A percentile compares a stretch with the other conserved stretches of the same genome.
These are phyloP conservation scores for Rutilus rutilus DNA, from an alignment of 2,113 vertebrate genomes.

Conservation along the genomic window DNA sequence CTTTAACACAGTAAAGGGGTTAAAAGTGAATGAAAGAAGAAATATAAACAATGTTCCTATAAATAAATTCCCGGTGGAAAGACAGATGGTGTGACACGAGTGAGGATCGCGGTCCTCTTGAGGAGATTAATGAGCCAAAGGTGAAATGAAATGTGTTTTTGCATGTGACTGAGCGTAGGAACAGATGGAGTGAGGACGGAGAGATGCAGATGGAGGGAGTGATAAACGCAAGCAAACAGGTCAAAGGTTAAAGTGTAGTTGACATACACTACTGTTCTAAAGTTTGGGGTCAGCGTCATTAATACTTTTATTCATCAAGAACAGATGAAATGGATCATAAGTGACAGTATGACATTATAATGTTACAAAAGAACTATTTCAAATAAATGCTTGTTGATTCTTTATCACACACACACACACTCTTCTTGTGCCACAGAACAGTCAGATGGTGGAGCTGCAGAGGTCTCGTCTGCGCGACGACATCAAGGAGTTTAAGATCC, in stretches of 20 bases:
- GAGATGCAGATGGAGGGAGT: background rate
- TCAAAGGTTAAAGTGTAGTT: conserved; percentile 13
- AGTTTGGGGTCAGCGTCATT: background rate
- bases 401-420: no score
- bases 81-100: background rate
- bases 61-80: background rate
- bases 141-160: conserved; percentile 19
- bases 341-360: background rate
- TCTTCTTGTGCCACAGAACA: conserved; percentile 72
- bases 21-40: background rate
- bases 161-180: background rate
- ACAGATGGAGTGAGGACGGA: background rate
- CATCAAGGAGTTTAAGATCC: conserved; percentile 95
- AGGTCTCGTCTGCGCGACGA: conserved; percentile 91
- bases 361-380: background rate
- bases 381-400: background rate
- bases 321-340: background rate
- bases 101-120: conserved; percentile 1
- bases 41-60: background rate
- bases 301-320: background rate
- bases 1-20: background rate
- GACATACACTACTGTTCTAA: background rate
- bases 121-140: background rate
- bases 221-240: conserved; percentile 12
- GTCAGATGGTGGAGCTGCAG: conserved; percentile 89